Percentiles rank a stretch among this genome's conserved stretches.
Evolutionary conservation across 2,797 vertebrate species (phyloP).

Genomic region (Halcyon smyrnensis): DNA sequence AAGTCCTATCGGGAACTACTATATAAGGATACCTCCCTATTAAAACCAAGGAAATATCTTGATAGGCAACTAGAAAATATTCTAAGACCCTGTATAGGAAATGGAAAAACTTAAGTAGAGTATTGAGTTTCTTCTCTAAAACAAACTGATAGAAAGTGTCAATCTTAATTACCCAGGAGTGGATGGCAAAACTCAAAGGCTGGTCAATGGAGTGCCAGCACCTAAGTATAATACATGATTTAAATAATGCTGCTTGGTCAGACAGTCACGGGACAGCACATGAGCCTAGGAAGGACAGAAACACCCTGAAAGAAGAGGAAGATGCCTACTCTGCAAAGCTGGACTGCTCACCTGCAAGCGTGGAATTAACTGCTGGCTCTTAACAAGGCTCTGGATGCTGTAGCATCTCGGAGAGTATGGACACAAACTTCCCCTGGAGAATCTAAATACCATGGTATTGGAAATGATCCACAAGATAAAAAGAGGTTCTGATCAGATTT

Average conservation of each 20-base stretch:
- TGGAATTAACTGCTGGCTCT: not conserved
- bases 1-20: not conserved
- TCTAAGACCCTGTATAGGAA: not conserved
- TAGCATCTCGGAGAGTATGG: not conserved
- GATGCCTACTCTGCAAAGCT: not conserved
- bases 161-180: not conserved
- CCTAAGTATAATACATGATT: not conserved
- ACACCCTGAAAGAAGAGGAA: not conserved
- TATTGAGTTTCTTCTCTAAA: not conserved
- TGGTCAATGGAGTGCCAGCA: not conserved
- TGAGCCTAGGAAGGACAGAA: not conserved
- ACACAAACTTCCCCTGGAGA: not conserved
- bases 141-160: not conserved
- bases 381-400: not conserved
- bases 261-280: not conserved
- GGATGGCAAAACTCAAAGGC: not conserved
- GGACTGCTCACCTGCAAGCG: not conserved
- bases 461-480: not conserved
- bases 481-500: not conserved
- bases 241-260: not conserved
- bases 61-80: not conserved
- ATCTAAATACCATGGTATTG: not conserved
- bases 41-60: not conserved
- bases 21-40: not conserved
- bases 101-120: not conserved